phyloP scores from a whole-genome alignment of 2,113 vertebrate genomes.

The Pristiophorus japonicus region DNA sequence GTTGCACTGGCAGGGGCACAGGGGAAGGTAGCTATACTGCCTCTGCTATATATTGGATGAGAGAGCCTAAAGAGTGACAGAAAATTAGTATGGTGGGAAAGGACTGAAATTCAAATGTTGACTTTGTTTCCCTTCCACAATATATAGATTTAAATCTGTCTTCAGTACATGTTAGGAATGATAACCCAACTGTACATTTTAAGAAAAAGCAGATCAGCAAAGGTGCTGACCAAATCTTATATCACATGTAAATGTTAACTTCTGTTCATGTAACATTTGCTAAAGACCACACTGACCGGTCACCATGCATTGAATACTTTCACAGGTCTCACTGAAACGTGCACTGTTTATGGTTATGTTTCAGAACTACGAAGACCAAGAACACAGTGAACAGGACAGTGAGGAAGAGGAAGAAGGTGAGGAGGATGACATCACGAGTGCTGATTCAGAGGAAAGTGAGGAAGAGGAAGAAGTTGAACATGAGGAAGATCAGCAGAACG shows the following conservation, averaged over 20 bases:
- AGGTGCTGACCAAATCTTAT: neutral
- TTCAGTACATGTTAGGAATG: neutral
- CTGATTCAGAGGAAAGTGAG: conserved; percentile 82
- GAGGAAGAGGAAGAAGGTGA: conserved; percentile 75
- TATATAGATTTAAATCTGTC: neutral
- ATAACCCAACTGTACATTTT: neutral
- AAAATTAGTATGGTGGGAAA: neutral
- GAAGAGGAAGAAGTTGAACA: conserved; percentile 57
- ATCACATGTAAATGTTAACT: neutral
- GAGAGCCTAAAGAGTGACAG: neutral
- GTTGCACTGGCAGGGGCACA: neutral
- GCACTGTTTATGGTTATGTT: neutral
- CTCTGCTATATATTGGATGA: neutral
- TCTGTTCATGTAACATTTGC: neutral
- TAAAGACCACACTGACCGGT: neutral
- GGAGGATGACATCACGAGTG: conserved; percentile 73
- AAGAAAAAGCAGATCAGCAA: neutral
- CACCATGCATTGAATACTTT: neutral
- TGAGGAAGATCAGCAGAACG: conserved; percentile 58
- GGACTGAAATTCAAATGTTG: neutral
- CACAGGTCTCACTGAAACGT: neutral
- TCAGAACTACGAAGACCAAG: conserved; percentile 73
- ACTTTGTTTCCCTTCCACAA: neutral
- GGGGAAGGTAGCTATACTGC: neutral
- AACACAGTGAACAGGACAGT: conserved; percentile 65